Evolutionary conservation across 1,140 invertebrate species (phyloP).

Genomic region (Adoxophyes honmai): DNA sequence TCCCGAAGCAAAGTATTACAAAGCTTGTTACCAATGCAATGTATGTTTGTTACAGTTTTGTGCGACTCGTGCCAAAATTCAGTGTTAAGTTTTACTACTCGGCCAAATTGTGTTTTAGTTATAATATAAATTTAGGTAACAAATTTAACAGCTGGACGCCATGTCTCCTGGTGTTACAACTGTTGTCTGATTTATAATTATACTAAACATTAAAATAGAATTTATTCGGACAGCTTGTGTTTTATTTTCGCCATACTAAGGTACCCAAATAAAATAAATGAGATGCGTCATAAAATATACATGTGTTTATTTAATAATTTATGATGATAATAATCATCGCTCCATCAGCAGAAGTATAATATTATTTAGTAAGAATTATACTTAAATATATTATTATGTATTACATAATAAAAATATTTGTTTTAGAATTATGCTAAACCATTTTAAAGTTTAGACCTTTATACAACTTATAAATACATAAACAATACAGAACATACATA

Average conservation of each 20-base stretch:
- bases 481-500: no score
- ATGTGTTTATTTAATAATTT: no score
- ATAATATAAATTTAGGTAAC: slow-evolving; percentile 44
- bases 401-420: no score
- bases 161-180: slow-evolving; percentile 66
- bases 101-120: slow-evolving; percentile 35
- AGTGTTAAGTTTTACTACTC: slow-evolving; percentile 39
- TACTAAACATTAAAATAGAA: slow-evolving; percentile 71
- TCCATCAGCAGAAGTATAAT: no score
- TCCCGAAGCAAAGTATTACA: no score
- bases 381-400: no score
- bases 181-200: slow-evolving; percentile 69
- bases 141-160: slow-evolving; percentile 65
- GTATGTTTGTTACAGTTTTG: not conserved
- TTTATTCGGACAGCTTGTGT: slow-evolving; percentile 56
- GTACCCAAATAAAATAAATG: not conserved
- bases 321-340: no score
- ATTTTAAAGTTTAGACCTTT: no score
- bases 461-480: no score
- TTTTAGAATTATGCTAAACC: no score
- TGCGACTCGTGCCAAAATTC: slow-evolving; percentile 50
- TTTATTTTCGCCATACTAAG: slow-evolving; percentile 33
- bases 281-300: no score
- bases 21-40: not conserved
- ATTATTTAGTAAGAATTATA: no score